Evolutionary conservation across 2,113 vertebrate genomes (phyloP).

Genomic region (Sitta europaea): DNA sequence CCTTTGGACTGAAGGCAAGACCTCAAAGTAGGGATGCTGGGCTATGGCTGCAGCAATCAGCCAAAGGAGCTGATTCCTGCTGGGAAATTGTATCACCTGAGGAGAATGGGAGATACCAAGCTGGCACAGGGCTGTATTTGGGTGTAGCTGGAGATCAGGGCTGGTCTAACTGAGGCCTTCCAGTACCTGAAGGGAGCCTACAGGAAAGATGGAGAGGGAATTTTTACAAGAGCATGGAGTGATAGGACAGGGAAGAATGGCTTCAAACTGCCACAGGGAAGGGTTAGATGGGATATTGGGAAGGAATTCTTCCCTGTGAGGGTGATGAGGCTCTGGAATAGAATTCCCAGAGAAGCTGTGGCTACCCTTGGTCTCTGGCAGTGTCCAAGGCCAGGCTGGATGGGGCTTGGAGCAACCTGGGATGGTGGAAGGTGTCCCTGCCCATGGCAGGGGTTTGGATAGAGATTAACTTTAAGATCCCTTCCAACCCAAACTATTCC

Average conservation of each 20-base stretch:
- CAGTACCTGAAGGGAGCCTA: not conserved
- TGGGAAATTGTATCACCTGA: not conserved
- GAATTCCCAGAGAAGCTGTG: accelerated
- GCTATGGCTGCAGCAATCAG: not conserved
- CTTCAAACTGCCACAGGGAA: not conserved
- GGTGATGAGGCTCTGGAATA: not conserved
- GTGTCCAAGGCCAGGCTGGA: not conserved
- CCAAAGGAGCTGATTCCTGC: not conserved
- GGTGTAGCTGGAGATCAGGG: not conserved
- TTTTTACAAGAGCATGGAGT: not conserved
- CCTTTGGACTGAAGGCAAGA: not conserved
- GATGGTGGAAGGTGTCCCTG: not conserved
- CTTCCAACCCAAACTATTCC: not conserved
- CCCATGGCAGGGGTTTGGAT: not conserved
- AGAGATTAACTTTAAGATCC: accelerated
- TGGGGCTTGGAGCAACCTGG: accelerated
- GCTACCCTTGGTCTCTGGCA: not conserved
- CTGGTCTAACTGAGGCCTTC: not conserved
- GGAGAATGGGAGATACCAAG: not conserved
- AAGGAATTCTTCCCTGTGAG: accelerated
- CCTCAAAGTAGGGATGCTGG: not conserved
- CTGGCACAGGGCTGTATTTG: not conserved
- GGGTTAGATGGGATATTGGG: too few relatives aligned
- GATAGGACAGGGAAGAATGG: not conserved
- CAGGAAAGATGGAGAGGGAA: not conserved